Base-by-base conservation (phyloP, 2,113 vertebrate genomes). In the Thamnophis sirtalis region DNA sequence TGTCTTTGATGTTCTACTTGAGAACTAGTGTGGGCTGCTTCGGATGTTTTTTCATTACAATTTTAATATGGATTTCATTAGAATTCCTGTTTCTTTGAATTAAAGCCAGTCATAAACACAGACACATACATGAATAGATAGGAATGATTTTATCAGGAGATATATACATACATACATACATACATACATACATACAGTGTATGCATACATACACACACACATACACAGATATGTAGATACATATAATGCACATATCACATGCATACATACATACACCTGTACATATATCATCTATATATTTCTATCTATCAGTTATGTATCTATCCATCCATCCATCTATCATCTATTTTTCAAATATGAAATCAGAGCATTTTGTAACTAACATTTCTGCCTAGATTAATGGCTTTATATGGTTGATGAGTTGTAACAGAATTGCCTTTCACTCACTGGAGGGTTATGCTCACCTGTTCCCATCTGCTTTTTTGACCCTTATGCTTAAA, bases 1-100 rank as follows among this genome's bases (percentile, higher is more conserved):
- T 88, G 60, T 88, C 50, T 86, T 87, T 91, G 87, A 91, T 88
- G 87, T 92, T 80, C 86, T 86, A 86, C 90, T 88, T 80, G 22
- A 49, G 26, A 85, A 28, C 49, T 50, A 92, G n/a, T 17, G 26
- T 56, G 5, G 50, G 43, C 38, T 49, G 24, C 86, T 50, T 63
- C 86, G 88, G 63, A 84, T 88, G 43, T 49, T 1, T 58, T 93
- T 53, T 6, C 24, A 88, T 5, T 9, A 48, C 0, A 90, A 3
- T 15, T 2, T 54, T 86, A 80, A 33, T 86, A 9, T 9, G 91
- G 89, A 68, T 91, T 88, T 92, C 84, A 94, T 50, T 0, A 0
- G 85, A 96, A 94, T 53, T 56, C 93, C 22, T 86, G 11, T 28
- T 58, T 0, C n/a, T 55, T 90, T 92, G 28, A 51, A 33, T 87